phyloP scores from a whole-genome alignment of 2,888 invertebrate genomes.

The Phrixothrix hirtus region DNA sequence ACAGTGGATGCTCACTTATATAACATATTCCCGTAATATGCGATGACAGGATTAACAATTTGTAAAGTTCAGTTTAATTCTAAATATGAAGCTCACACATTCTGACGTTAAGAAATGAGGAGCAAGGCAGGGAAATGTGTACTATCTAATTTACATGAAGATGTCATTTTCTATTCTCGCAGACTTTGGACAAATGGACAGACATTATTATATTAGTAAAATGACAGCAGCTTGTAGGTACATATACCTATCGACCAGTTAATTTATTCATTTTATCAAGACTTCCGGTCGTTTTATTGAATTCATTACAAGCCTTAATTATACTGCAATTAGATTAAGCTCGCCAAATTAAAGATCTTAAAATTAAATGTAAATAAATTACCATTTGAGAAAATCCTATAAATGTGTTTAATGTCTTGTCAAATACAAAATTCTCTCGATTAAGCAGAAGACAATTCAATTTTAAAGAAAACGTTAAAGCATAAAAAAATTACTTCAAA shows the following conservation, averaged over 20 bases:
- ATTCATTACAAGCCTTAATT: constrained; percentile 1
- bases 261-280: constrained; percentile 26
- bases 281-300: constrained; percentile 14
- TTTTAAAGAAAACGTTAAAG: too few species aligned
- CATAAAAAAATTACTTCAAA: too few species aligned
- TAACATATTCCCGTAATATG: constrained; percentile 38
- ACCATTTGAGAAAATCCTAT: too few species aligned
- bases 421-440: too few species aligned
- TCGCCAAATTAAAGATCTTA: too few species aligned
- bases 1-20: constrained; percentile 10
- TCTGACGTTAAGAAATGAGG: constrained; percentile 35
- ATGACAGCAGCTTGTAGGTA: constrained; percentile 26
- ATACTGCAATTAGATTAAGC: background rate
- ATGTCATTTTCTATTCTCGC: constrained; percentile 41
- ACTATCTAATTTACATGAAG: constrained; percentile 45
- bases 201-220: constrained; percentile 30
- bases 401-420: too few species aligned
- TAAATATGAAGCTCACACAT: constrained; percentile 36
- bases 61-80: constrained; percentile 39
- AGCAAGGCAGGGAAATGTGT: constrained; percentile 42
- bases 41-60: constrained; percentile 43
- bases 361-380: too few species aligned
- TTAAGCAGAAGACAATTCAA: too few species aligned
- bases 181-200: constrained; percentile 32
- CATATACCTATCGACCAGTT: constrained; percentile 29